Evolutionary conservation across 2,797 vertebrate species (phyloP).

Genomic region (Lagorchestes hirsutus): DNA sequence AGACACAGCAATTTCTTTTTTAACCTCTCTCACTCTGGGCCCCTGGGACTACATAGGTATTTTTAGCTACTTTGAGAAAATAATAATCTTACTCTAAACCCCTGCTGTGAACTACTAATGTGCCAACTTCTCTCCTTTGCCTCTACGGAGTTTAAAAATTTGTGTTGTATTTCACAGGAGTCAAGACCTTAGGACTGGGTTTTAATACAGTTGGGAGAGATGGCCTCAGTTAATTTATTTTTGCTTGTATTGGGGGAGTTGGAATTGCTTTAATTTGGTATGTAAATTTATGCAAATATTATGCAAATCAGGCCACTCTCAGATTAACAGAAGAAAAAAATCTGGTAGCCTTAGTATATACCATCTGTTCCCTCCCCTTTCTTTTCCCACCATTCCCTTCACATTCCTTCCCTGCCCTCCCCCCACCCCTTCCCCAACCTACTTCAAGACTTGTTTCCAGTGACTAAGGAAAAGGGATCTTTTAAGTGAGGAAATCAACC

Average conservation of each 20-base stretch:
- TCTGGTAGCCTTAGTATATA: slow-evolving; percentile 72
- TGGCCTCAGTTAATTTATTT: slow-evolving; percentile 77
- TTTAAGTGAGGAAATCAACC: slow-evolving; percentile 52
- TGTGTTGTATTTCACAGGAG: slow-evolving; percentile 59
- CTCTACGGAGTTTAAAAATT: background rate
- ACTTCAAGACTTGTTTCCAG: slow-evolving; percentile 65
- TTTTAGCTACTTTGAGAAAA: background rate
- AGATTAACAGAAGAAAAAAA: slow-evolving; percentile 79
- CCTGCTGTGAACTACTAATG: background rate
- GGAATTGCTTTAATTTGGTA: slow-evolving; percentile 76
- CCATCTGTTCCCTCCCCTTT: slow-evolving; percentile 79
- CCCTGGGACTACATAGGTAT: background rate
- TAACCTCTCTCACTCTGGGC: background rate
- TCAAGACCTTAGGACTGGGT: slow-evolving; percentile 28
- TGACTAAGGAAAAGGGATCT: slow-evolving; percentile 55
- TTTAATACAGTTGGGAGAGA: slow-evolving; percentile 64
- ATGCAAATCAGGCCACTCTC: slow-evolving; percentile 82
- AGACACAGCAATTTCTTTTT: background rate
- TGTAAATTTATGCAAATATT: slow-evolving; percentile 81
- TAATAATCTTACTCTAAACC: background rate
- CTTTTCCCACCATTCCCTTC: slow-evolving; percentile 75
- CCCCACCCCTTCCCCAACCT: slow-evolving; percentile 47
- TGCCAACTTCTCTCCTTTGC: background rate
- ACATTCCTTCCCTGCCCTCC: slow-evolving; percentile 63
- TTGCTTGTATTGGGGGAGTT: slow-evolving; percentile 70